A percentile compares a stretch with the other conserved stretches of the same genome.
Evolutionary conservation across 1,140 invertebrate genomes (phyloP).

Genomic region (Drosophila nigrodunni): DNA sequence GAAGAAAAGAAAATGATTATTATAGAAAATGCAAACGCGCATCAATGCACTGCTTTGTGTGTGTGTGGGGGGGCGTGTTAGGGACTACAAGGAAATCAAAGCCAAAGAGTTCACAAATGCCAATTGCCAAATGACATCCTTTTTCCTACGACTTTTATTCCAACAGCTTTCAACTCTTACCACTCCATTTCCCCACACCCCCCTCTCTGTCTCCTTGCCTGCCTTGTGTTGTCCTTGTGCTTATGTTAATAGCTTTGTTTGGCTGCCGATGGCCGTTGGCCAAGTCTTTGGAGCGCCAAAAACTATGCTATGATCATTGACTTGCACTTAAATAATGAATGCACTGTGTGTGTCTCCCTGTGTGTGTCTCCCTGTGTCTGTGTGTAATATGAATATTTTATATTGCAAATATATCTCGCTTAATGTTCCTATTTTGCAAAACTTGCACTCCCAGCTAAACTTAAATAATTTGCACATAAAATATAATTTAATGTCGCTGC

Average conservation of each 20-base stretch:
- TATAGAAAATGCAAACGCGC: conserved; percentile 75
- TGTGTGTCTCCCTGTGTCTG: not conserved
- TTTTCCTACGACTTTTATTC: not conserved
- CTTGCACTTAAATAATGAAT: conserved; percentile 64
- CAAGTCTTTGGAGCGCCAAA: conserved; percentile 48
- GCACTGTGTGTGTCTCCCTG: not conserved
- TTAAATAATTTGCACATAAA: conserved; percentile 80
- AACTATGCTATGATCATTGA: conserved; percentile 42
- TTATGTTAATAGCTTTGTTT: conserved; percentile 80
- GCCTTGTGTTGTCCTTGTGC: conserved; percentile 25
- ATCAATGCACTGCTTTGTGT: conserved; percentile 63
- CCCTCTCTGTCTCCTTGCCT: not conserved
- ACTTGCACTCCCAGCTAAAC: conserved; percentile 67
- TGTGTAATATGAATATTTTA: conserved; percentile 11
- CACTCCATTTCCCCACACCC: not conserved
- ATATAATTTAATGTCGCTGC: conserved; percentile 72
- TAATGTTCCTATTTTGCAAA: conserved; percentile 76
- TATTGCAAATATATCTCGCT: conserved; percentile 29
- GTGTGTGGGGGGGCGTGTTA: not conserved
- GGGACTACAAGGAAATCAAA: conserved; percentile 18
- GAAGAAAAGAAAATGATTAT: conserved; percentile 32
- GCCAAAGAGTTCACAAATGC: conserved; percentile 56
- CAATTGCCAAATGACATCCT: conserved; percentile 61
- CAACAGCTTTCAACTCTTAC: not conserved
- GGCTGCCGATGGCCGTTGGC: conserved; percentile 67